phyloP scores from a whole-genome alignment of 2,797 vertebrate genomes.

The Limosa lapponica region DNA sequence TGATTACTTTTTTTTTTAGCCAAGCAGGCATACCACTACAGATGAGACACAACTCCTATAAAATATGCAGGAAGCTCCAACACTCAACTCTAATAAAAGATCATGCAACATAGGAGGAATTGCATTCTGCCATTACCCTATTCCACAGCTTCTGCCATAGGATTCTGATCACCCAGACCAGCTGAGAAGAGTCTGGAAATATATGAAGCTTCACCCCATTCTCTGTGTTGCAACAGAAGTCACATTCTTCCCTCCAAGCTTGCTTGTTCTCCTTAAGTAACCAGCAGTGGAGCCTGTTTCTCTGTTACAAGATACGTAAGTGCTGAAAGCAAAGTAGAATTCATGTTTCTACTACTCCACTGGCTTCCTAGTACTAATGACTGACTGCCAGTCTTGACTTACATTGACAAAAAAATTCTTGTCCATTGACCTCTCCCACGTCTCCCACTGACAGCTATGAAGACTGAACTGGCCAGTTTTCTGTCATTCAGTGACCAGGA shows the following conservation, averaged over 20 bases:
- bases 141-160: background rate
- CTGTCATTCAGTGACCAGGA: background rate
- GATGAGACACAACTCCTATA: background rate
- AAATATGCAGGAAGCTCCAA: background rate
- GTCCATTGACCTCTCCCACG: background rate
- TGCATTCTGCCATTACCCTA: background rate
- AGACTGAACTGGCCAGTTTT: background rate
- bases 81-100: background rate
- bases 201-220: background rate
- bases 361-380: background rate
- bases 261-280: background rate
- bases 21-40: background rate
- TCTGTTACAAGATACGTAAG: accelerated
- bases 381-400: background rate
- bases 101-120: accelerated
- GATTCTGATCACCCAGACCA: background rate
- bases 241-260: background rate
- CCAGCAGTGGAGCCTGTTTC: background rate
- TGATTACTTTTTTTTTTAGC: background rate
- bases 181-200: background rate
- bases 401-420: background rate
- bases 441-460: background rate
- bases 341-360: background rate
- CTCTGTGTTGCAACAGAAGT: background rate
- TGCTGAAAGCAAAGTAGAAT: background rate